phyloP scores from a whole-genome alignment of 2,888 invertebrate species.

The Graphium colonna region DNA sequence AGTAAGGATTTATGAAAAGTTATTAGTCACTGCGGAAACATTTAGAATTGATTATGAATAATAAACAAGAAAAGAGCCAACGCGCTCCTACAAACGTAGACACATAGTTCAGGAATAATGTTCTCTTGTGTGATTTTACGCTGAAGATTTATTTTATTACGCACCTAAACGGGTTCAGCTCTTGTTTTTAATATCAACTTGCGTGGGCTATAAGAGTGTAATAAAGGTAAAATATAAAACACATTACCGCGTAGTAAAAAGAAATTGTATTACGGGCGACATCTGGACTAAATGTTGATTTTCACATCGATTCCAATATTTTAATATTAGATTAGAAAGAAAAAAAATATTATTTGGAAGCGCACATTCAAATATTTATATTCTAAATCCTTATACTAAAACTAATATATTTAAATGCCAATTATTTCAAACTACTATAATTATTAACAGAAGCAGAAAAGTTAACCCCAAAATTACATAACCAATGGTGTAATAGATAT shows the following conservation, averaged over 20 bases:
- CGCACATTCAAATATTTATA: no score
- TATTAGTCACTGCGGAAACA: conserved; percentile 72
- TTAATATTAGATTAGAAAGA: no score
- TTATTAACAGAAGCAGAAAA: no score
- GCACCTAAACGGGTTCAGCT: conserved; percentile 24
- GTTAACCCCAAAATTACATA: no score
- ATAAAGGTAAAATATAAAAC: conserved; percentile 21
- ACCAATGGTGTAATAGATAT: no score
- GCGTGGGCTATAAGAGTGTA: conserved; percentile 20
- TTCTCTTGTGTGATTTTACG: conserved; percentile 27
- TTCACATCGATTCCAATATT: no score
- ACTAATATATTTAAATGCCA: no score
- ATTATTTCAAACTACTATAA: no score
- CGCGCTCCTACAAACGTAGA: conserved; percentile 44
- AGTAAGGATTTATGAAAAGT: conserved; percentile 69
- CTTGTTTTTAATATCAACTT: conserved; percentile 25
- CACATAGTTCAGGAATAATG: conserved; percentile 40
- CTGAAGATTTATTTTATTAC: conserved; percentile 34
- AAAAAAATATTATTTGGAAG: no score
- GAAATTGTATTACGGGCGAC: background rate
- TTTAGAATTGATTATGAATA: conserved; percentile 70
- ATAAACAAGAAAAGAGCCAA: conserved; percentile 67
- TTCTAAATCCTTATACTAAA: no score
- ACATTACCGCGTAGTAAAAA: conserved; percentile 3
- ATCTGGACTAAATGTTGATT: background rate